Percentiles rank a stretch among this genome's conserved stretches.
Evolutionary conservation across 2,888 invertebrate genomes (phyloP).

Genomic region (Tenthredo amoena): DNA sequence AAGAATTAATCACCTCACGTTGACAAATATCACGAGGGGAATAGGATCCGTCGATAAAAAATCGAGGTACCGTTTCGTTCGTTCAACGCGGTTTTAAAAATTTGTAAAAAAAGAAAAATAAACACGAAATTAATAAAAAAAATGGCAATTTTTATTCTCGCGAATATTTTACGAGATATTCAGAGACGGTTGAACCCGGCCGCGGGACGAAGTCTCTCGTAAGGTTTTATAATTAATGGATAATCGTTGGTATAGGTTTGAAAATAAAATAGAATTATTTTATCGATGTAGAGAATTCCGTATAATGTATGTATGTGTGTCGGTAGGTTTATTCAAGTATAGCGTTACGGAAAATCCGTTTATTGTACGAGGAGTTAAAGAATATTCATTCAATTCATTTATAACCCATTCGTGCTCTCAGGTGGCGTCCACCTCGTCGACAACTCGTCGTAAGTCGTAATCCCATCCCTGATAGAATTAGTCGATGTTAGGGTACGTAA

Average conservation of each 20-base stretch:
- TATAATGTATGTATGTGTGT: not conserved
- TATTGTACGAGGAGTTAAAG: not conserved
- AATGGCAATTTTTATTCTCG: not conserved
- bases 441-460: conserved; percentile 10
- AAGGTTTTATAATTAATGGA: conserved; percentile 30
- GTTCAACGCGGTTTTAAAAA: not conserved
- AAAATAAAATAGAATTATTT: not conserved
- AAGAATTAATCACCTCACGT: conserved; percentile 25
- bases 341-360: conserved; percentile 22
- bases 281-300: not conserved
- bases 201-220: not conserved
- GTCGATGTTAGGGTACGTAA: not conserved
- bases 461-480: not conserved
- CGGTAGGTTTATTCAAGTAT: conserved; percentile 9
- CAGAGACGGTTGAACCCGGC: not conserved
- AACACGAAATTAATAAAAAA: not conserved
- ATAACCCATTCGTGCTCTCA: conserved; percentile 19
- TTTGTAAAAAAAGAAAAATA: not conserved
- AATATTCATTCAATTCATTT: conserved; percentile 44
- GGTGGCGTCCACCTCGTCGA: not conserved
- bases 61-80: not conserved
- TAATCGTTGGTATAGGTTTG: not conserved
- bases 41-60: not conserved
- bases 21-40: not conserved
- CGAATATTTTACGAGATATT: not conserved